Base-by-base conservation (phyloP, 2,888 invertebrate species). In the Lasioglossum lativentre region DNA sequence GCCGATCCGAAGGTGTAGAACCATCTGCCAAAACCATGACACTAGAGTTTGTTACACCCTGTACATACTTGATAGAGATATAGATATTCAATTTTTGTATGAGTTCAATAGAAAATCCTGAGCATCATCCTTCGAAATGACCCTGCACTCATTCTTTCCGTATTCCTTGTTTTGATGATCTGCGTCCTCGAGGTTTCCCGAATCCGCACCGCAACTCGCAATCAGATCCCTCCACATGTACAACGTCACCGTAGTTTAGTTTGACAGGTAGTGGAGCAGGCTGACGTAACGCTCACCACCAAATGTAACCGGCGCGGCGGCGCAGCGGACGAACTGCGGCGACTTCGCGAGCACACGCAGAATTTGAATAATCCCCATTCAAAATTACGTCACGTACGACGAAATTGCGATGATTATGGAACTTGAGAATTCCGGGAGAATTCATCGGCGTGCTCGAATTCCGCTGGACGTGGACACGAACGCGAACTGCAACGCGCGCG, bases 331-430 rank as follows among this genome's bases (percentile, higher is more conserved):
- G 82, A 88, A 86, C 88, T 85, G 80, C 81, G 84, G 75, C 88
- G 88, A 87, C 85, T 90, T 86, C 86, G 87, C 86, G 85, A 71
- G 84, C 79, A 75, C 87, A 85, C 86, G 88, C 86, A 76, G 89
- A 91, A 92, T 93, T 92, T 92, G 93, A 93, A 93, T 93, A 93
- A 93, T 93, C 91, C 90, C 89, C 88, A 93, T 93, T 93, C 88
- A 91, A 91, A 93, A 93, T 93, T 92, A 92, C 91, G 88, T 93
- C 93, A 93, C 93, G 93, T 92, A 91, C 88, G 89, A 86, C 86
- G 92, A 92, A 93, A 93, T 93, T 92, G 91, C 91, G 90, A 93
- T 92, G 92, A 92, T 93, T 93, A 93, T 89, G 91, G 90, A 93
- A 93, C 93, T 93, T 92, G 93, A 91, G 92, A 92, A 92, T 92